phyloP scores from a whole-genome alignment of 1,140 invertebrate genomes.

The Conus betulinus region DNA sequence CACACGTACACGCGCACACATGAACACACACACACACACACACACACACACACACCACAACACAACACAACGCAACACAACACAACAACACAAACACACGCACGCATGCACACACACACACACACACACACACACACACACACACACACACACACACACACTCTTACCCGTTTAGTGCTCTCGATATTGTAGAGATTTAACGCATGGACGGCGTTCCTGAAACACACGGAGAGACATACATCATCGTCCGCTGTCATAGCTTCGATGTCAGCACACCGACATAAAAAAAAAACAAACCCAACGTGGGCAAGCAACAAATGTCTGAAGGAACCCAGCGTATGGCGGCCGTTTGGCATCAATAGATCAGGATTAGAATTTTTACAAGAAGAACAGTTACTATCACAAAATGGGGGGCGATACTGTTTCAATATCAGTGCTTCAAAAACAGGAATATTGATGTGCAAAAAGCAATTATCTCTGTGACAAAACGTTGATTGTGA shows the following conservation, averaged over 20 bases:
- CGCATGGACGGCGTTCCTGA: slow-evolving; percentile 44
- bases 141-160: not conserved
- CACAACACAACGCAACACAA: not conserved
- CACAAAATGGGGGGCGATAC: too few relatives aligned
- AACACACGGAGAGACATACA: not conserved
- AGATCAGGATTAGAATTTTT: too few relatives aligned
- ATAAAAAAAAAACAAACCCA: too few relatives aligned
- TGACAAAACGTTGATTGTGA: too few relatives aligned
- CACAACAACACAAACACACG: not conserved
- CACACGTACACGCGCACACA: not conserved
- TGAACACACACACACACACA: not conserved
- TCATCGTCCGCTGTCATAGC: not conserved
- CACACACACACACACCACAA: not conserved
- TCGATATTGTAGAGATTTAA: slow-evolving; percentile 42
- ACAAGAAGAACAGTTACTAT: too few relatives aligned
- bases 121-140: slow-evolving; percentile 1
- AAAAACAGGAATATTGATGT: too few relatives aligned
- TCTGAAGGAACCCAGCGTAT: too few relatives aligned
- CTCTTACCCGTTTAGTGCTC: slow-evolving; percentile 33
- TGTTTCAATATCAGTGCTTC: too few relatives aligned
- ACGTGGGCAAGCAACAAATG: too few relatives aligned
- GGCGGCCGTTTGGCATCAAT: too few relatives aligned
- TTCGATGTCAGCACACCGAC: too few relatives aligned
- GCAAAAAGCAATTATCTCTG: too few relatives aligned
- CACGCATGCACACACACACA: not conserved